Evolutionary conservation across 2,888 invertebrate species (phyloP), one percentile per base, ranked within the genome.

Genomic region (Carpatolechia fugitivella): DNA sequence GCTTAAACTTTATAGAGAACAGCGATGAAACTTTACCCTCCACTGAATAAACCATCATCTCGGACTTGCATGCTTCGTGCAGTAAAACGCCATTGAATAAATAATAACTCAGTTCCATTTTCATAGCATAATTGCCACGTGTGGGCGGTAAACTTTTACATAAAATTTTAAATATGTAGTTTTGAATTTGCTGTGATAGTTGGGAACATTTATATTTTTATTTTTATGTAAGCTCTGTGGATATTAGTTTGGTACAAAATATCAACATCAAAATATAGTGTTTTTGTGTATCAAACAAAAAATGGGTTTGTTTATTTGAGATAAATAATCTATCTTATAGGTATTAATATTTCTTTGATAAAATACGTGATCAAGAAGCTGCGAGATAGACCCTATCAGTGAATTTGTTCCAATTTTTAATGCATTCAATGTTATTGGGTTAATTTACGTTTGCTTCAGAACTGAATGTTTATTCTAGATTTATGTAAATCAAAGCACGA

Each of bases 1-100:
- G 35, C n/a, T 35, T 11, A n/a, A 35, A 35, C n/a, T 35, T 35
- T 35, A 35, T n/a, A 11, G 35, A 41, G 18, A 41, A 18, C 11
- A 41, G 40, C 20, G 18, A 41, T 20, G 11, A 41, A 18, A 41
- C 40, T 41, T 7, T 18, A 18, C n/a, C 29, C 11, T 8, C 18
- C 20, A 10, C 29, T 48, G 31, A 31, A 38, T 51, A 51, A 36
- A 38, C 51, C 38, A 18, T 29, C 11, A 1, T 36, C 38, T 16
- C 41, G 40, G 52, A 30, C 30, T 13, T 41, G 35, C 36, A 36
- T 52, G 52, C 20, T 52, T 41, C 52, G 52, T 52, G 52, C 52
- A 52, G 40, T 18, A 31, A 41, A 29, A 7, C 24, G n/a, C 18
- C 8, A 3, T 11, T 52, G 52, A 52, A 52, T 52, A 41, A 52